Evolutionary conservation across 2,888 invertebrate genomes (phyloP).

Genomic region (Nebria brevicollis): DNA sequence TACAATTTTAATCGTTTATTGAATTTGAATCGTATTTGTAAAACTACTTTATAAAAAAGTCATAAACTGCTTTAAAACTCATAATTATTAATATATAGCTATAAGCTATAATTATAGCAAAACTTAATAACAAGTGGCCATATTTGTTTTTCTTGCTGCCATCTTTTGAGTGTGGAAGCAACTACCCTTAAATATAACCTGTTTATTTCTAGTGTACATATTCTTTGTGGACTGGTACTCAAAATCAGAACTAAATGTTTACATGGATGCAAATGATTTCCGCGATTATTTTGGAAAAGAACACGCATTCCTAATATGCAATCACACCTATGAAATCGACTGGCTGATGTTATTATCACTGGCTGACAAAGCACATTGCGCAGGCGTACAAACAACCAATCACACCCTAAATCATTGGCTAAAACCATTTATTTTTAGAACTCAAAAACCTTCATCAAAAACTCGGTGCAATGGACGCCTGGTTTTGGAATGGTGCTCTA

Average conservation of each 20-base stretch:
- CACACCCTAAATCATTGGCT: not conserved
- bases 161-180: too few relatives aligned
- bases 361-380: constrained; percentile 79
- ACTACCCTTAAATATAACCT: too few relatives aligned
- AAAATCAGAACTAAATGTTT: constrained; percentile 73
- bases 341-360: constrained; percentile 96
- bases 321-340: constrained; percentile 92
- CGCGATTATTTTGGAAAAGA: constrained; percentile 82
- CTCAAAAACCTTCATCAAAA: constrained; percentile 95
- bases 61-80: too few relatives aligned
- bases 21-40: too few relatives aligned
- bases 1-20: too few relatives aligned
- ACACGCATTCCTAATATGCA: constrained; percentile 85
- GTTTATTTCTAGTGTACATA: constrained; percentile 70
- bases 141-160: too few relatives aligned
- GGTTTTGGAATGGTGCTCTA: constrained; percentile 97
- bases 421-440: constrained; percentile 69
- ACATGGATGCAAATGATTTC: constrained; percentile 78
- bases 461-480: constrained; percentile 89
- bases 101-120: too few relatives aligned
- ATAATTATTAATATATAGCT: too few relatives aligned
- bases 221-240: constrained; percentile 93
- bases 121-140: too few relatives aligned
- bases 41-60: too few relatives aligned
- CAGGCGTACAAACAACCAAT: constrained; percentile 76